phyloP scores from a whole-genome alignment of 2,888 invertebrate genomes.

The Archips crataeganus region DNA sequence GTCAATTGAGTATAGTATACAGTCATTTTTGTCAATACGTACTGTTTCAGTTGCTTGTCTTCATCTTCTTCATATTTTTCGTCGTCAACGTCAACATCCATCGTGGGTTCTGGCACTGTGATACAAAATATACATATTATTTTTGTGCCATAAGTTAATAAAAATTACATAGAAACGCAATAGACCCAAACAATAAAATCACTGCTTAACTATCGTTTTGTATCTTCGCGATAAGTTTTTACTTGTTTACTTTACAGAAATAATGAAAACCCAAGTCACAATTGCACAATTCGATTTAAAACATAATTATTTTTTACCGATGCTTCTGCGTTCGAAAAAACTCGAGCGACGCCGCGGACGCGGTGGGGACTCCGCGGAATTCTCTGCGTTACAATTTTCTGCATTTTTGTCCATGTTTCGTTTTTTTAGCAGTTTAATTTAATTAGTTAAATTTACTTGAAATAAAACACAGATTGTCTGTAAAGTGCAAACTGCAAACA shows the following conservation, averaged over 20 bases:
- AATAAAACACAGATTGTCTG: neutral
- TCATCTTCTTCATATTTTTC: constrained; percentile 15
- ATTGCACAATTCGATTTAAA: neutral
- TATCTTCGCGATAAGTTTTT: too few species aligned
- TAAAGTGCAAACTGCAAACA: too few species aligned
- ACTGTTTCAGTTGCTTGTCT: constrained; percentile 24
- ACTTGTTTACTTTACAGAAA: neutral
- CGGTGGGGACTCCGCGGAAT: constrained; percentile 33
- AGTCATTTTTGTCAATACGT: constrained; percentile 5
- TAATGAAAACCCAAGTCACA: neutral
- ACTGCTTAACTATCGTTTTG: neutral
- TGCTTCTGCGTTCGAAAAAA: constrained; percentile 38
- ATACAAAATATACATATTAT: neutral
- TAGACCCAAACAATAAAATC: neutral
- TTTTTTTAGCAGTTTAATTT: neutral
- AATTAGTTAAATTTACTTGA: neutral
- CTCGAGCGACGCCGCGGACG: constrained; percentile 33
- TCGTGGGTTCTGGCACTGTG: constrained; percentile 28
- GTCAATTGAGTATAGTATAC: too few species aligned
- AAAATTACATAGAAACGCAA: neutral
- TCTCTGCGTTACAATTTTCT: constrained; percentile 21
- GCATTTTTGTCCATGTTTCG: constrained; percentile 17
- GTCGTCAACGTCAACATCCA: constrained; percentile 17
- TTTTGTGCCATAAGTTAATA: neutral
- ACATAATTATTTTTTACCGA: constrained; percentile 10